Conservation (phyloP, 1,140 invertebrate species). For the Heliconius himera region DNA sequence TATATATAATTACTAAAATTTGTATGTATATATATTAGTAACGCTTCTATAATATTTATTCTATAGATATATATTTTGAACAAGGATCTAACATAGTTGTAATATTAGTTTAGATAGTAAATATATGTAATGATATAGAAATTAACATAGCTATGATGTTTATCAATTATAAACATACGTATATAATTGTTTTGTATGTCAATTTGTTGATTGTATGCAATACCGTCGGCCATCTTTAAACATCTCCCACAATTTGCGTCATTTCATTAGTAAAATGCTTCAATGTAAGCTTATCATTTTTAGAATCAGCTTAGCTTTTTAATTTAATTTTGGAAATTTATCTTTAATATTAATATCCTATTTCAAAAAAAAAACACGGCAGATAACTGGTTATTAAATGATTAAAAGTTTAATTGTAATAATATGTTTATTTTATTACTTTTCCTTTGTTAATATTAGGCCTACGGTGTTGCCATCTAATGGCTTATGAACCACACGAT, state of each 20-base stretch:
- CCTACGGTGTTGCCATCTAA: slow-evolving; percentile 17
- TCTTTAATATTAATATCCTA: too few species aligned
- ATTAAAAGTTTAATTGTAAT: too few species aligned
- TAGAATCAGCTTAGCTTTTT: too few species aligned
- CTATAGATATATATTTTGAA: slow-evolving; percentile 17
- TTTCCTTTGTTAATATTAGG: slow-evolving; percentile 3
- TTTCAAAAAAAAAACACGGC: too few species aligned
- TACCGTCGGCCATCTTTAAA: slow-evolving; percentile 23
- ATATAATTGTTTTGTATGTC: neutral
- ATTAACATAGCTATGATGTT: neutral
- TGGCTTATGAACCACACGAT: slow-evolving; percentile 61
- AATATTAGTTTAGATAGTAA: slow-evolving; percentile 9
- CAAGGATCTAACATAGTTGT: slow-evolving; percentile 3
- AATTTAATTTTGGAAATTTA: too few species aligned
- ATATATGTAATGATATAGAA: neutral
- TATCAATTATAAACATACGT: neutral
- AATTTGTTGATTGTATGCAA: slow-evolving; percentile 26
- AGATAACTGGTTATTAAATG: too few species aligned
- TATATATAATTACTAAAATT: too few species aligned
- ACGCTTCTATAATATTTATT: slow-evolving; percentile 7
- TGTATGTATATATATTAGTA: neutral
- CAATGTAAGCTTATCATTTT: too few species aligned
- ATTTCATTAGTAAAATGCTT: neutral
- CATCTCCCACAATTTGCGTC: neutral
- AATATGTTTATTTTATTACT: neutral